Percentiles rank a stretch among this genome's conserved stretches.
phyloP scores from a whole-genome alignment of 2,113 vertebrate species.

The Climacteris rufus region DNA sequence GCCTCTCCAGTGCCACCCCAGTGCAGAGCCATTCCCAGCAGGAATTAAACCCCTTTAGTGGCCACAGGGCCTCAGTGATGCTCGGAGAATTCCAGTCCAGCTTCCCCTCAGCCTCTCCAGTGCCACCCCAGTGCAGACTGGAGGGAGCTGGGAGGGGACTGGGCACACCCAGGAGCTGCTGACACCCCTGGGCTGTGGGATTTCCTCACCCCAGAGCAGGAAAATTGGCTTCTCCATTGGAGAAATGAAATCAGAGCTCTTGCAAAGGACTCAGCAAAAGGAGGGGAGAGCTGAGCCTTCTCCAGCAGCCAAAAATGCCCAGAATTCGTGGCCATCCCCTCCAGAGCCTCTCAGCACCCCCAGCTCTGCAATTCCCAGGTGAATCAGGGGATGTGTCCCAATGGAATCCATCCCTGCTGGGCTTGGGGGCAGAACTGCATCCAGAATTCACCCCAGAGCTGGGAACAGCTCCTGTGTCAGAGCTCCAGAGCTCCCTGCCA shows the following conservation, averaged over 20 bases:
- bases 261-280: background rate
- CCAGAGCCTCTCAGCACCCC: background rate
- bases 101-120: no score
- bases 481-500: background rate
- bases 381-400: background rate
- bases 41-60: background rate
- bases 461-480: background rate
- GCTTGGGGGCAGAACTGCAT: background rate
- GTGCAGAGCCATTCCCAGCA: background rate
- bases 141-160: background rate
- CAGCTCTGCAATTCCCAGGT: background rate
- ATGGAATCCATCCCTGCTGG: background rate
- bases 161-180: no score
- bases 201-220: background rate
- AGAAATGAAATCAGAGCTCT: slow-evolving; percentile 2
- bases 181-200: background rate
- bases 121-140: background rate
- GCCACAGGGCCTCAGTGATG: background rate
- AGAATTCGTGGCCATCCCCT: background rate
- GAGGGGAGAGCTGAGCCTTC: background rate
- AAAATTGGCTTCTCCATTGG: slow-evolving; percentile 18
- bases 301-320: background rate
- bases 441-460: no score
- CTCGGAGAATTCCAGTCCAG: background rate
- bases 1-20: background rate